A percentile compares a stretch with the other conserved stretches of the same genome.
These are phyloP conservation scores for Phymanthus crucifer DNA, from an alignment of 92 coral and sea anemone genomes.

Conservation along the genomic window DNA sequence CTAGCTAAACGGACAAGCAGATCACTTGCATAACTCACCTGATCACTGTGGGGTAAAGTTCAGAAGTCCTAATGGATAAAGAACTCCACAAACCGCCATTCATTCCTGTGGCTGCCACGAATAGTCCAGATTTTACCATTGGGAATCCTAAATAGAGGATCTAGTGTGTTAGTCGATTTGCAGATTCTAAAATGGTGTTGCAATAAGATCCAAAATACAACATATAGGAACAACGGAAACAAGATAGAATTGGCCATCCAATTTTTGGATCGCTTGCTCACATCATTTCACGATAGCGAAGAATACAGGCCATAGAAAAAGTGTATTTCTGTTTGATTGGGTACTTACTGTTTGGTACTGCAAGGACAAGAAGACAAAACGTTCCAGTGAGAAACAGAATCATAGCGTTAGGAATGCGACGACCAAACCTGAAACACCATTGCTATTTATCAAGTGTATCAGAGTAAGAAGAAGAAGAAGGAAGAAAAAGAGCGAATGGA, in stretches of 20 bases:
- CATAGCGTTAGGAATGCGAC: constrained; percentile 24
- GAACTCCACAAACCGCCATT: constrained; percentile 47
- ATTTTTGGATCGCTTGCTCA: no score
- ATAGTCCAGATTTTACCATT: constrained; percentile 39
- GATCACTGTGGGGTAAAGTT: constrained; percentile 59
- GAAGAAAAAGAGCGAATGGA: no score
- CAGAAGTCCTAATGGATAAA: constrained; percentile 45
- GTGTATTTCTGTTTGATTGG: no score
- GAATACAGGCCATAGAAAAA: not conserved
- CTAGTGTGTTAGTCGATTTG: no score
- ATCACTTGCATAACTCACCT: constrained; percentile 23
- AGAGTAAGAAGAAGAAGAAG: no score
- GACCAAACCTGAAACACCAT: constrained; percentile 42
- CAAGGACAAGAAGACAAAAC: constrained; percentile 9
- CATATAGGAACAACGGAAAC: no score
- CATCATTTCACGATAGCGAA: no score
- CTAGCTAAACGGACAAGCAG: no score
- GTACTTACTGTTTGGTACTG: constrained; percentile 30
- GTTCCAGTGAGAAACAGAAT: constrained; percentile 6
- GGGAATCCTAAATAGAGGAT: constrained; percentile 7
- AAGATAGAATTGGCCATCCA: no score
- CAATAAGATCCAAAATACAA: no score
- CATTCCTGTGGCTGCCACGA: constrained; percentile 47
- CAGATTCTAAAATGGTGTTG: no score
- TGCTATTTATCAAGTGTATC: no score